Base-by-base conservation (phyloP, 2,888 invertebrate genomes). In the Polietes domitor region DNA sequence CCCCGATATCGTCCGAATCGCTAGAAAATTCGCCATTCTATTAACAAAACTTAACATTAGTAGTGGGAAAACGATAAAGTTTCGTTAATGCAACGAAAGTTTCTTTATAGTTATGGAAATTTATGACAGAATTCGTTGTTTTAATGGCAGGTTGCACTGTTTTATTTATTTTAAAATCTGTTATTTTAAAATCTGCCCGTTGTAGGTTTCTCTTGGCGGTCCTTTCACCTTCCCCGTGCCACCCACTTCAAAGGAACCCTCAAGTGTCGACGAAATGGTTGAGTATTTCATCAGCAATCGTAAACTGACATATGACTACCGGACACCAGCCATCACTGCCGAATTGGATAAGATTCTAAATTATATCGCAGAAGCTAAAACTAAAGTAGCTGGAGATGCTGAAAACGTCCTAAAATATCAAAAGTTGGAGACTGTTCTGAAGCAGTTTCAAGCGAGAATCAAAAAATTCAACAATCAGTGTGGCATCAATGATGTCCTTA, bases 401-500 rank as follows among this genome's bases (percentile, higher is more conserved):
- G 47, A 47, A 47, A 32, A 28, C 3, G n/a, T 4, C n/a, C 5
- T 32, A 15, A 61, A 28, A 32, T 61, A 28, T 61, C 28, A 28
- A 15, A 28, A 28, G 4, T 5, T 26, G 6, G 32, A 28, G 6
- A 9, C 3, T n/a, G 28, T 10, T n/a, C 12, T 61, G 7, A n/a
- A 28, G n/a, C n/a, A 28, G 3, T 61, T 61, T 10, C n/a, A n/a
- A 24, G 9, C 61, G 24, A 61, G 15, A 61, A 17, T 61, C 12
- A 61, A 61, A n/a, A 61, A 28, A 61, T 61, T 32, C 61, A 26
- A 28, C 26, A 28, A 61, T 7, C 28, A 26, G 6, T 28, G 28
- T 61, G 61, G 61, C 61, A 61, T 61, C 19, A 28, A 28, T 32
- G 61, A 61, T 32, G 28, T 61, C n/a, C 61, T 61, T 1, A 61